phyloP scores from a whole-genome alignment of 2,888 invertebrate genomes.

The Mesoligia furuncula region DNA sequence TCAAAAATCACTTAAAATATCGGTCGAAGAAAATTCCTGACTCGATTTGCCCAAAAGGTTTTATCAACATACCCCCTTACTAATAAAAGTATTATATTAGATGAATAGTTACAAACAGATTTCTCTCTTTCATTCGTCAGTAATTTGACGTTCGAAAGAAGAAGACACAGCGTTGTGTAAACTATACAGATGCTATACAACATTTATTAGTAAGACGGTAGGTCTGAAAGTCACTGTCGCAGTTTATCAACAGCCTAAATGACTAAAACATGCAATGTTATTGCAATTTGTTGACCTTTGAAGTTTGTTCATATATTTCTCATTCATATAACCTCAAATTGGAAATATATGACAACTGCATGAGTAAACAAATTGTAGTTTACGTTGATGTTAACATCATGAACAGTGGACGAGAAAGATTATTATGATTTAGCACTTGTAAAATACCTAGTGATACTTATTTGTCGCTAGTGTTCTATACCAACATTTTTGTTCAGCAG shows the following conservation, averaged over 20 bases:
- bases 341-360: constrained; percentile 2
- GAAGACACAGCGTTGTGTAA: too few species aligned
- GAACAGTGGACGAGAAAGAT: not conserved
- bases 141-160: too few species aligned
- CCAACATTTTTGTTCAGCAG: not conserved
- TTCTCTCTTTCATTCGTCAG: too few species aligned
- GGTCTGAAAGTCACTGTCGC: not conserved
- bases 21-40: not conserved
- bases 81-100: too few species aligned
- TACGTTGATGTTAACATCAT: constrained; percentile 30
- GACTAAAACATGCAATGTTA: not conserved
- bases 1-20: constrained; percentile 43
- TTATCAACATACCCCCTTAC: not conserved
- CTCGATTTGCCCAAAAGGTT: constrained; percentile 12
- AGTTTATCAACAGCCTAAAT: not conserved
- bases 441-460: not conserved
- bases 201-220: too few species aligned
- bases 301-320: not conserved
- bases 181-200: too few species aligned
- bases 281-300: constrained; percentile 3
- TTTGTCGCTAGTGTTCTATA: not conserved
- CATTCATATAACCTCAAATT: not conserved
- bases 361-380: not conserved
- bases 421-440: not conserved
- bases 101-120: too few species aligned